Conservation (phyloP, 2,113 vertebrate genomes). For the Sinocyclocheilus rhinocerous region DNA sequence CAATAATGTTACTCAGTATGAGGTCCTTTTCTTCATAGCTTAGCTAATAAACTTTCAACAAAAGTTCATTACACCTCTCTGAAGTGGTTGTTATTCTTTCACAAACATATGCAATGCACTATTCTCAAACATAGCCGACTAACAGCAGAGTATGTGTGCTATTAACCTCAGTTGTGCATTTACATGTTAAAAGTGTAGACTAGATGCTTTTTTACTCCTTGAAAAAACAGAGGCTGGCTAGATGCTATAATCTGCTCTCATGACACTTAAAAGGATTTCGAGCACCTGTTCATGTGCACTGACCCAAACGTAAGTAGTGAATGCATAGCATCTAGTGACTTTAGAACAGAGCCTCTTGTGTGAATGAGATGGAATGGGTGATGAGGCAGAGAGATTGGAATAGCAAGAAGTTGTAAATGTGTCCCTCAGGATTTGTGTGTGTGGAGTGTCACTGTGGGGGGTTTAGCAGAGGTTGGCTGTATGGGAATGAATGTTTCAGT, state of each 20-base stretch:
- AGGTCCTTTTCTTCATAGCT: conserved; percentile 37
- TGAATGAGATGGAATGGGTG: conserved; percentile 37
- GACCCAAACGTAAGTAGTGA: conserved; percentile 24
- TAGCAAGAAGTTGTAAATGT: neutral
- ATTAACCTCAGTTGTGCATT: neutral
- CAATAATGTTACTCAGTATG: conserved; percentile 50
- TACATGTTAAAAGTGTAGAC: conserved; percentile 23
- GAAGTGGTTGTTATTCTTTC: conserved; percentile 34
- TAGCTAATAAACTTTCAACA: conserved; percentile 30
- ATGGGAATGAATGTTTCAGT: conserved; percentile 46
- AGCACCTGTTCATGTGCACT: conserved; percentile 42
- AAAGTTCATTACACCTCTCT: conserved; percentile 42
- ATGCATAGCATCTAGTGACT: conserved; percentile 28
- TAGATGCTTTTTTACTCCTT: neutral
- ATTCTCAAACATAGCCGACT: conserved; percentile 25
- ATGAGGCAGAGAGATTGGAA: conserved; percentile 29
- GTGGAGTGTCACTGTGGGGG: conserved; percentile 7
- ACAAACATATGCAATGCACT: conserved; percentile 8
- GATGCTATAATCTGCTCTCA: conserved; percentile 6
- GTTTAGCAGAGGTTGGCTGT: conserved; percentile 35
- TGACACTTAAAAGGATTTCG: conserved; percentile 19
- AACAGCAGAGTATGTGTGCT: conserved; percentile 21
- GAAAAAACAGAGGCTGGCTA: neutral
- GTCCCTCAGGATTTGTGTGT: neutral
- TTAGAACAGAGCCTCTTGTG: conserved; percentile 15